Evolutionary conservation across 1,140 invertebrate genomes (phyloP).

Genomic region (Zaprionus gabonicus): DNA sequence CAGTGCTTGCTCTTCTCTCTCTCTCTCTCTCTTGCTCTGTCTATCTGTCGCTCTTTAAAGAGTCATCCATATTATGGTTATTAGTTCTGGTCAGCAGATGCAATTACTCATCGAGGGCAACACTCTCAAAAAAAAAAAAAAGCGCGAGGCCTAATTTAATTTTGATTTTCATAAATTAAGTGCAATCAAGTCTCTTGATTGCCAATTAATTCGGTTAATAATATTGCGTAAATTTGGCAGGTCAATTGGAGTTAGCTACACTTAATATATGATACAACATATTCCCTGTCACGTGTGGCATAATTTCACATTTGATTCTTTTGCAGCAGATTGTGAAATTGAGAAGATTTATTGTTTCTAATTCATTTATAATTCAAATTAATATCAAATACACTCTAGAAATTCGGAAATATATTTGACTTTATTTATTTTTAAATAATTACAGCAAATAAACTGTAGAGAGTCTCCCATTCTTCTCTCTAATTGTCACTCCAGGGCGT

Average conservation of each 20-base stretch:
- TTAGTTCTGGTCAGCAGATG: slow-evolving; percentile 31
- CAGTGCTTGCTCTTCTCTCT: not conserved
- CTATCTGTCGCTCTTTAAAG: not conserved
- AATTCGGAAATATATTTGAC: no score
- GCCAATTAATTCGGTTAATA: slow-evolving; percentile 10
- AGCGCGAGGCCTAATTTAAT: slow-evolving; percentile 15
- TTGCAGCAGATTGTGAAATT: not conserved
- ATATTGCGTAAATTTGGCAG: not conserved
- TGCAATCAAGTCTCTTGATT: slow-evolving; percentile 16
- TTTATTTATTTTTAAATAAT: not conserved
- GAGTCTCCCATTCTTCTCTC: not conserved
- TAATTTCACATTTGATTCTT: not conserved
- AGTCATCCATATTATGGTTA: slow-evolving; percentile 6
- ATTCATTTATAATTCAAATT: not conserved
- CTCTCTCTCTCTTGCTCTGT: not conserved
- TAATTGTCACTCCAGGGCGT: not conserved
- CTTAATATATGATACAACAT: not conserved
- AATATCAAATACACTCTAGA: not conserved
- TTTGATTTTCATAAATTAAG: slow-evolving; percentile 17
- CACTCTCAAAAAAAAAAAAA: not conserved
- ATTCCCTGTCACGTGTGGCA: not conserved
- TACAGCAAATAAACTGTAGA: not conserved
- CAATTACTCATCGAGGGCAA: slow-evolving; percentile 9
- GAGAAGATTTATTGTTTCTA: not conserved
- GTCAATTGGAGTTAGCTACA: slow-evolving; percentile 3